These are phyloP conservation scores for Pantala flavescens DNA, from an alignment of 1,140 invertebrate species.

Conservation along the genomic window DNA sequence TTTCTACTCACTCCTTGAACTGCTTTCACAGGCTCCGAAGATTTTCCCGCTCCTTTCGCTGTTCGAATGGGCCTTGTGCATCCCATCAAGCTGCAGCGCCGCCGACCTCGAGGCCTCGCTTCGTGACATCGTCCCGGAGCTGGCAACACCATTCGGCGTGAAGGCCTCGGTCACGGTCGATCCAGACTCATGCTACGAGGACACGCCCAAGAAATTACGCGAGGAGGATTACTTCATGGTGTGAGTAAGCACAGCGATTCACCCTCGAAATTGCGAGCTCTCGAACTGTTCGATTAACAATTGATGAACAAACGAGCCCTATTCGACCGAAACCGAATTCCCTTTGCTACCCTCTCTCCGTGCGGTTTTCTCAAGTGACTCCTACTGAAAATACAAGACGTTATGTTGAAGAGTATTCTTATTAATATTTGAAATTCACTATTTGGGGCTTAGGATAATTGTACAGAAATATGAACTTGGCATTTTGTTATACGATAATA, in stretches of 20 bases:
- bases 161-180: not conserved
- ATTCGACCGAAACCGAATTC: too few relatives aligned
- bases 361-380: too few relatives aligned
- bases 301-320: too few relatives aligned
- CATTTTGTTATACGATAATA: too few relatives aligned
- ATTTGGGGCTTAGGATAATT: too few relatives aligned
- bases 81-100: slow-evolving; percentile 12
- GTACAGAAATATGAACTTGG: too few relatives aligned
- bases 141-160: not conserved
- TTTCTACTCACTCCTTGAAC: not conserved
- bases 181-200: not conserved
- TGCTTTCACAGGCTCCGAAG: not conserved
- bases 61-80: slow-evolving; percentile 16
- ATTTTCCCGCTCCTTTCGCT: not conserved
- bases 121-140: not conserved
- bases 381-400: too few relatives aligned
- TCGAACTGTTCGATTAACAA: too few relatives aligned
- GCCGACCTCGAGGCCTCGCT: slow-evolving; percentile 3
- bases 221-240: not conserved
- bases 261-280: too few relatives aligned
- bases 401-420: too few relatives aligned
- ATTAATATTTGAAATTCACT: too few relatives aligned
- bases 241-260: not conserved
- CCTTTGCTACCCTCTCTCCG: too few relatives aligned
- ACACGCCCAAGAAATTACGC: not conserved